Base-by-base conservation (phyloP, 2,797 vertebrate genomes). In the Rhodeus uyekii region DNA sequence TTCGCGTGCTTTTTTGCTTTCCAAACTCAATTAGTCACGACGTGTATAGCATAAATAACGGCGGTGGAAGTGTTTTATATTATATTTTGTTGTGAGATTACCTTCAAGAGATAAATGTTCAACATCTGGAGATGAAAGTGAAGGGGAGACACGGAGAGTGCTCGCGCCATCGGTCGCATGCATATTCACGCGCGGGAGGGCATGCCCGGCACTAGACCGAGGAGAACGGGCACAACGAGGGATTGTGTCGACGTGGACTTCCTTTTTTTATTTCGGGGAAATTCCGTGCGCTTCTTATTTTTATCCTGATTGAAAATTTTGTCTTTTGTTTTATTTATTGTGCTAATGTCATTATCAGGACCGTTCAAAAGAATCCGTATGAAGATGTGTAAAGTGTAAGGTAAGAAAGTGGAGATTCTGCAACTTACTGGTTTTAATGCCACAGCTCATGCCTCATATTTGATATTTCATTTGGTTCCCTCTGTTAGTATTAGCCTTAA, bases 111-210 rank as follows among this genome's bases (percentile, higher is more conserved):
- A 5, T 29, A 63, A 60, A 34, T 38, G 50, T 36, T 76, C 39
- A 36, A 14, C 39, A 76, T 76, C 63, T 69, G 50, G 36, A 76
- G 63, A 76, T 55, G 72, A 82, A 60, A 76, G 38, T 42, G 73
- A 69, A 58, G 64, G 64, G 81, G 73, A 82, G n/a, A 76, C 72
- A 76, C 63, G 32, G n/a, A 39, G 60, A 48, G 58, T 39, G 58
- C 42, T 81, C 69, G 68, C 69, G 79, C 79, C 55, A 29, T 73
- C 69, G 60, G 72, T 67, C 44, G 42, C 76, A 36, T 80, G 48
- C 27, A 55, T 42, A 79, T 79, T 68, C 64, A 80, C 80, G 73
- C 73, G 50, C 81, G 38, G 63, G 50, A 68, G 64, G 50, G 81
- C 64, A 76, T 68, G 50, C 73, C 80, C 19, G 69, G 13, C 44